phyloP scores from a whole-genome alignment of 2,797 vertebrate species.

The Rhinatrema bivittatum region DNA sequence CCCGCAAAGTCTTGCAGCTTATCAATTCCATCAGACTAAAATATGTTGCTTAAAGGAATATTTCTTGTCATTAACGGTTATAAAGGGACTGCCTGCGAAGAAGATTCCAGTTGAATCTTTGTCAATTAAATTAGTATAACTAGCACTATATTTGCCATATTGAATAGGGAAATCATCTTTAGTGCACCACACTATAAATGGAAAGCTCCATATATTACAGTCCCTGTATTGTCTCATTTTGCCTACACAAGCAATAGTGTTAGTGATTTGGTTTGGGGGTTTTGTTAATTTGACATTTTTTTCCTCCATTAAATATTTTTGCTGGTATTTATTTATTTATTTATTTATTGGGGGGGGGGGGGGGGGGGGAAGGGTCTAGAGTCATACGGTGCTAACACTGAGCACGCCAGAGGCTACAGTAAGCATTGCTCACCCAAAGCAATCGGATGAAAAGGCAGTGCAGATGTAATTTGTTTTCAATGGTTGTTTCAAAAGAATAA shows the following conservation, averaged over 20 bases:
- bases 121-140: slow-evolving; percentile 18
- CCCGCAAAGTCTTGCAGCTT: slow-evolving; percentile 22
- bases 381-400: slow-evolving; percentile 61
- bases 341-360: no score
- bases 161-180: slow-evolving; percentile 6
- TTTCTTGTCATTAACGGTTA: slow-evolving; percentile 24
- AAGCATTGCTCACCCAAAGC: slow-evolving; percentile 93
- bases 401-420: slow-evolving; percentile 64
- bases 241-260: background rate
- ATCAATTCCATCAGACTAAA: slow-evolving; percentile 25
- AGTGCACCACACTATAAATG: rapidly evolving
- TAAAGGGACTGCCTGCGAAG: slow-evolving; percentile 21
- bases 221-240: background rate
- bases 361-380: no score
- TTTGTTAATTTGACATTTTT: slow-evolving; percentile 31
- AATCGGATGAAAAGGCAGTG: slow-evolving; percentile 98
- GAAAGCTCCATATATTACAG: rapidly evolving
- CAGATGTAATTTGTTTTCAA: slow-evolving; percentile 99
- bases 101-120: slow-evolving; percentile 11
- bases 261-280: no score
- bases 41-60: slow-evolving; percentile 22
- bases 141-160: slow-evolving; percentile 10
- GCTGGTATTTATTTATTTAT: slow-evolving; percentile 23
- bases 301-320: slow-evolving; percentile 37
- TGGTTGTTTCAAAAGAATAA: slow-evolving; percentile 99